Base-by-base conservation (phyloP, 2,113 vertebrate species). In the Nycticorax nycticorax region DNA sequence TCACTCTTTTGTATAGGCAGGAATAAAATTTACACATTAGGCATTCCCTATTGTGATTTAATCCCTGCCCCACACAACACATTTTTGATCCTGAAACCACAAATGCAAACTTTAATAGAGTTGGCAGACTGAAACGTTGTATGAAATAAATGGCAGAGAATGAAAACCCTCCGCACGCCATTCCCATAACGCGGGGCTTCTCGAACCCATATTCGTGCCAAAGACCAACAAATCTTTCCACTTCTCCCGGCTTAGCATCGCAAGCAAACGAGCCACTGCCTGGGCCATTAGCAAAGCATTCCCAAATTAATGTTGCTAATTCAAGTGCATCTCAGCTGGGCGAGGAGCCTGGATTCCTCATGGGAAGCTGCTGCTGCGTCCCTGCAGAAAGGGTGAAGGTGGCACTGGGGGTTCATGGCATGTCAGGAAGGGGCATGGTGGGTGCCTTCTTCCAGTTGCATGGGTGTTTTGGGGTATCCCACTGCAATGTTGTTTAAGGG, bases 321-420 rank as follows among this genome's bases (percentile, higher is more conserved):
- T 80, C 15, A 20, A 73, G 62, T 3, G 52, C 10, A 18, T 28
- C 77, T 62, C 43, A 48, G 62, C 35, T 73, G 66, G 57, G 30
- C 0, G 0, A 88, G 43, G 37, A 90, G 43, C 78, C 39, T 53
- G 56, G 21, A 69, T 14, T 60, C 62, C 72, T 80, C 35, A 5
- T 0, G 0, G 32, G 28, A 41, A 71, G 68, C n/a, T 81, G 62
- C 24, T 3, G 6, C 45, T 23, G 57, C 0, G 0, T 43, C 41
- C 63, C 57, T 53, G 23, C 11, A 55, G 60, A n/a, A 76, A 72
- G 48, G 37, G 17, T 72, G 37, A 88, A 57, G 59, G 73, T 45
- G 50, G 37, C 37, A 78, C 6, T 0, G 0, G 17, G 35, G 35
- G 15, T 72, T 50, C 4, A 1, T 21, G n/a, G 33, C 30, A 68